A percentile compares a stretch with the other conserved stretches of the same genome.
phyloP scores from a whole-genome alignment of 2,113 vertebrate genomes.

The Perca fluviatilis region DNA sequence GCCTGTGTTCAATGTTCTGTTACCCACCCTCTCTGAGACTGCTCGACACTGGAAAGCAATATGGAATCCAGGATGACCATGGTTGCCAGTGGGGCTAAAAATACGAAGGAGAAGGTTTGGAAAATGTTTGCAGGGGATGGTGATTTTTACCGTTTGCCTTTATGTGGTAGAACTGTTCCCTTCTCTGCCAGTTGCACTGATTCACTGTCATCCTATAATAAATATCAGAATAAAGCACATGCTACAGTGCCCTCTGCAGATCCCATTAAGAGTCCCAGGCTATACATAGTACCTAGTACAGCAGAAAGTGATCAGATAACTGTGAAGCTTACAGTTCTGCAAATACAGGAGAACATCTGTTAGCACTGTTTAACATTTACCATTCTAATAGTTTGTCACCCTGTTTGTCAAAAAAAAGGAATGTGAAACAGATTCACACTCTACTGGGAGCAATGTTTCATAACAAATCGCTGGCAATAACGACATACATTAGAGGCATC shows the following conservation, averaged over 20 bases:
- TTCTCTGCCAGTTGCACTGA: background rate
- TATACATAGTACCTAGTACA: no score
- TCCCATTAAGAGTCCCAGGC: background rate
- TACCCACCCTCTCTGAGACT: slow-evolving; percentile 30
- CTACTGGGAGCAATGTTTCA: slow-evolving; percentile 18
- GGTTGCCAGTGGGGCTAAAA: slow-evolving; percentile 35
- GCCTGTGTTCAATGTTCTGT: slow-evolving; percentile 47
- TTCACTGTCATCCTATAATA: background rate
- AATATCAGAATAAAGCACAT: background rate
- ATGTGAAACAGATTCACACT: slow-evolving; percentile 34
- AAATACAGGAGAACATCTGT: slow-evolving; percentile 14
- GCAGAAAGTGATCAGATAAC: background rate
- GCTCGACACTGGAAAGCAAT: slow-evolving; percentile 26
- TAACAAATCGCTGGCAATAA: background rate
- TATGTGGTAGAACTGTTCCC: background rate
- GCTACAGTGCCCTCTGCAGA: slow-evolving; percentile 27
- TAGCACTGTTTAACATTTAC: background rate
- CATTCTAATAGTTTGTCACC: slow-evolving; percentile 7
- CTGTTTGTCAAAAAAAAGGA: slow-evolving; percentile 6
- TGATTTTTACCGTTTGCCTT: slow-evolving; percentile 16
- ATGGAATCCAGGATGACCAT: slow-evolving; percentile 3
- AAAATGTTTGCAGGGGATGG: slow-evolving; percentile 36
- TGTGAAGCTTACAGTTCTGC: background rate
- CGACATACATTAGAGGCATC: background rate
- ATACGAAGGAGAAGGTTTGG: slow-evolving; percentile 45